A percentile compares a stretch with the other conserved stretches of the same genome.
Evolutionary conservation across 1,140 invertebrate species (phyloP).

Genomic region (Lucilia sericata): DNA sequence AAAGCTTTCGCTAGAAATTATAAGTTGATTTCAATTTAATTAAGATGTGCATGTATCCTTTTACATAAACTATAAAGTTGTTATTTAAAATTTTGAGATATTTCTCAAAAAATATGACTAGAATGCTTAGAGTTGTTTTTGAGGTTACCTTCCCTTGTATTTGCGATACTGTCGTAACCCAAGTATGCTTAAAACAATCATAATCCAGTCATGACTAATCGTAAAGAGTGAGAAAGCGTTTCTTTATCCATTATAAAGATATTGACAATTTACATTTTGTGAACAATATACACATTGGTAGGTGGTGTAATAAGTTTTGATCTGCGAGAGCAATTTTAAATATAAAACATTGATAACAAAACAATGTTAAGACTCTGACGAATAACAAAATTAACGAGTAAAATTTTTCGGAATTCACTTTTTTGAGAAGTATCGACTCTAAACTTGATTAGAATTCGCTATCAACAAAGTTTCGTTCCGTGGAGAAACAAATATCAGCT

Average conservation of each 20-base stretch:
- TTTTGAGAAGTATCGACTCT: too few species aligned
- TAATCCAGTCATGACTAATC: constrained; percentile 41
- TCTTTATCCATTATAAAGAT: constrained; percentile 3
- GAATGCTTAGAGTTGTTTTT: background rate
- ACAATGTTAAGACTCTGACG: too few species aligned
- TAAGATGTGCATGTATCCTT: too few species aligned
- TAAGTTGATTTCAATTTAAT: too few species aligned
- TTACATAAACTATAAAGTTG: background rate
- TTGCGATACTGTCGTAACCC: background rate
- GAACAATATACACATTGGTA: background rate
- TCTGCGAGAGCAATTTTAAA: background rate
- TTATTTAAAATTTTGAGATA: background rate
- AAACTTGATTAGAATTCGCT: too few species aligned
- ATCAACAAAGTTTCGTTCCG: too few species aligned
- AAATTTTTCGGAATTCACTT: too few species aligned
- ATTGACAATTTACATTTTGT: constrained; percentile 11
- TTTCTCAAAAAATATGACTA: background rate
- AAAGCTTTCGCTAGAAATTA: background rate
- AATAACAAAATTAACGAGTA: too few species aligned
- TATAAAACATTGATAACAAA: background rate
- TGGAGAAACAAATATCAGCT: too few species aligned
- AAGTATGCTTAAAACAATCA: constrained; percentile 34
- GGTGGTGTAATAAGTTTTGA: background rate
- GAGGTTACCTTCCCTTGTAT: background rate
- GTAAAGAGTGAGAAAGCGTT: constrained; percentile 39